phyloP scores from a whole-genome alignment of 2,888 invertebrate genomes.

The Arrhopalites spinosus region DNA sequence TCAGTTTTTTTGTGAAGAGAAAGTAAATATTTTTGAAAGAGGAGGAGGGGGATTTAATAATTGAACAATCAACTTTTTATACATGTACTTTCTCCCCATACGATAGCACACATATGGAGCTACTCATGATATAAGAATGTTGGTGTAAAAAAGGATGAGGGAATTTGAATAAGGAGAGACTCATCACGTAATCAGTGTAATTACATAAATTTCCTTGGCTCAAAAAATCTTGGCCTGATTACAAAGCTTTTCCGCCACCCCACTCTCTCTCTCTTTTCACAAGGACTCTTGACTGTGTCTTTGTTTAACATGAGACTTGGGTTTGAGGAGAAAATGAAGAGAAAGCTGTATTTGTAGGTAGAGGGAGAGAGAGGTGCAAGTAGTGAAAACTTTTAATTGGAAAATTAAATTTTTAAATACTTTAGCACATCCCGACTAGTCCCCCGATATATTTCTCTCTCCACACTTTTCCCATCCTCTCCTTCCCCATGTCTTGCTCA shows the following conservation, averaged over 20 bases:
- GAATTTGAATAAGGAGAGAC: too few species aligned
- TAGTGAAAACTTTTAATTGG: slow-evolving; percentile 29
- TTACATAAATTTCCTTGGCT: neutral
- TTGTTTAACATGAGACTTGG: neutral
- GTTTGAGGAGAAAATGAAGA: neutral
- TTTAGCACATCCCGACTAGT: neutral
- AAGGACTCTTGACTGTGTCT: neutral
- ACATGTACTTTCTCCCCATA: too few species aligned
- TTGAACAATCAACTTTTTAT: neutral
- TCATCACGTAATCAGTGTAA: slow-evolving; percentile 8
- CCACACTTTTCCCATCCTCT: too few species aligned
- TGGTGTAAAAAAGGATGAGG: neutral
- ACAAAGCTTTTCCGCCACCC: neutral
- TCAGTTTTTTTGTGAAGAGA: too few species aligned
- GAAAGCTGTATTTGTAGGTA: neutral
- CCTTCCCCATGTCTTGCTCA: too few species aligned
- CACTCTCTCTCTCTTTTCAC: neutral
- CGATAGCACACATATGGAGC: neutral
- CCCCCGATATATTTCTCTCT: too few species aligned
- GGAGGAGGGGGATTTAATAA: neutral
- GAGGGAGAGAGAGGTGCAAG: neutral
- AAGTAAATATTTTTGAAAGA: too few species aligned
- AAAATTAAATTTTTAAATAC: slow-evolving; percentile 33
- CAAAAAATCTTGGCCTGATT: slow-evolving; percentile 1
- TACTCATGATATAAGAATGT: neutral